Evolutionary conservation across 1,140 invertebrate species (phyloP).

Genomic region (Neodiprion fabricii): DNA sequence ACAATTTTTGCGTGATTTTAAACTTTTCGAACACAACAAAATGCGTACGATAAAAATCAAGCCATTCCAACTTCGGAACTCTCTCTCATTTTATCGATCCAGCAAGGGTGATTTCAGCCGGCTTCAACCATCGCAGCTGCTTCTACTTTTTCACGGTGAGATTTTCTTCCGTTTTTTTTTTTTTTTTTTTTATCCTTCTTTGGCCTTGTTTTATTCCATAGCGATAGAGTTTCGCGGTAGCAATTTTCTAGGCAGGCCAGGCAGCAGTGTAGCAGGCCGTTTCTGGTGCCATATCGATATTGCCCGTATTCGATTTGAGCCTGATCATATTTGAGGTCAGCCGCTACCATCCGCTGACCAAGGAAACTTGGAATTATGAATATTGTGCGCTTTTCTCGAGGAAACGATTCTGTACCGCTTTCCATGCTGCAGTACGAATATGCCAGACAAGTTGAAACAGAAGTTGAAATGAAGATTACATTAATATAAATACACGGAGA

Average conservation of each 20-base stretch:
- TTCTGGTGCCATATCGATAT: not conserved
- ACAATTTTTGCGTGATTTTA: no score
- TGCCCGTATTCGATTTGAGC: not conserved
- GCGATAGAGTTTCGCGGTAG: not conserved
- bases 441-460: no score
- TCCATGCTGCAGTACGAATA: no score
- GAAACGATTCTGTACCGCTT: no score
- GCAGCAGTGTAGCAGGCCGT: not conserved
- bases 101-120: no score
- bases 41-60: no score
- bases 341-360: not conserved
- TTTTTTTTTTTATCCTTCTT: not conserved
- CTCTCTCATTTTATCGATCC: no score
- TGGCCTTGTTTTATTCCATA: not conserved
- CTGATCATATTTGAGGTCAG: not conserved
- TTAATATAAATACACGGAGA: no score
- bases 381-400: not conserved
- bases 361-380: slow-evolving; percentile 3
- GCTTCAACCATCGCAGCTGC: not conserved
- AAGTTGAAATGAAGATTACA: no score
- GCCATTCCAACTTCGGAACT: no score
- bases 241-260: not conserved
- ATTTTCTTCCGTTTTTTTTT: not conserved
- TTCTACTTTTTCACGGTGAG: not conserved
- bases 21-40: no score